Conservation (phyloP, 2,797 vertebrate genomes). For the Enteromius unitaeniatus region DNA sequence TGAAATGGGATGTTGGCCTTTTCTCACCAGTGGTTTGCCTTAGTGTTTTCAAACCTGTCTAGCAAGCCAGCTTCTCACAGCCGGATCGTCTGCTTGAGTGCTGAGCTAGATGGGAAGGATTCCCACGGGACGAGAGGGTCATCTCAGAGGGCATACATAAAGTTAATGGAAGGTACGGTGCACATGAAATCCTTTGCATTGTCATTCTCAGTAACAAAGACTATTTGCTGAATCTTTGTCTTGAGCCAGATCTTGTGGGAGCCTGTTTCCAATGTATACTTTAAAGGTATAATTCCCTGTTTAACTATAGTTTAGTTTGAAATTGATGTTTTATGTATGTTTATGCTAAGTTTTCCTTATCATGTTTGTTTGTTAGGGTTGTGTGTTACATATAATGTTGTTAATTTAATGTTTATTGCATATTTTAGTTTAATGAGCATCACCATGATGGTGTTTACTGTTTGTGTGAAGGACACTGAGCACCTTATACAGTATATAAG, state of each 20-base stretch:
- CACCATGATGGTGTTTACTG: too few relatives aligned
- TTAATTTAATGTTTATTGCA: too few relatives aligned
- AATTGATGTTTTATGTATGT: too few relatives aligned
- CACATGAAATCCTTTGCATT: slow-evolving; percentile 76
- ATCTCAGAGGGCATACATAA: slow-evolving; percentile 73
- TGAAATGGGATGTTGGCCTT: slow-evolving; percentile 62
- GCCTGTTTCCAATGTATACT: neutral
- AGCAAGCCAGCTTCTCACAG: slow-evolving; percentile 77
- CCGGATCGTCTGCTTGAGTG: slow-evolving; percentile 37
- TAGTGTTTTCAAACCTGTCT: slow-evolving; percentile 74
- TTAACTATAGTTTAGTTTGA: too few relatives aligned
- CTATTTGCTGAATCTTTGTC: slow-evolving; percentile 59
- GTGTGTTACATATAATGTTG: too few relatives aligned
- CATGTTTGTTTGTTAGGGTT: too few relatives aligned
- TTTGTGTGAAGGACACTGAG: too few relatives aligned
- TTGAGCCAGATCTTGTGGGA: neutral
- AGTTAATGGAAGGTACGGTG: slow-evolving; percentile 75
- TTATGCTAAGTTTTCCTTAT: too few relatives aligned
- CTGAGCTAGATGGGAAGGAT: slow-evolving; percentile 75
- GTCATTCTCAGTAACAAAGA: slow-evolving; percentile 76
- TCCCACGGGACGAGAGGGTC: slow-evolving; percentile 74
- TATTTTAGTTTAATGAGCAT: too few relatives aligned
- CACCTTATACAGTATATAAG: too few relatives aligned
- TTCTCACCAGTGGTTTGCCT: slow-evolving; percentile 72
- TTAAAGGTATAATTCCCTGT: neutral